Conservation (phyloP, 2,797 vertebrate genomes). For the Limnodromus scolopaceus region DNA sequence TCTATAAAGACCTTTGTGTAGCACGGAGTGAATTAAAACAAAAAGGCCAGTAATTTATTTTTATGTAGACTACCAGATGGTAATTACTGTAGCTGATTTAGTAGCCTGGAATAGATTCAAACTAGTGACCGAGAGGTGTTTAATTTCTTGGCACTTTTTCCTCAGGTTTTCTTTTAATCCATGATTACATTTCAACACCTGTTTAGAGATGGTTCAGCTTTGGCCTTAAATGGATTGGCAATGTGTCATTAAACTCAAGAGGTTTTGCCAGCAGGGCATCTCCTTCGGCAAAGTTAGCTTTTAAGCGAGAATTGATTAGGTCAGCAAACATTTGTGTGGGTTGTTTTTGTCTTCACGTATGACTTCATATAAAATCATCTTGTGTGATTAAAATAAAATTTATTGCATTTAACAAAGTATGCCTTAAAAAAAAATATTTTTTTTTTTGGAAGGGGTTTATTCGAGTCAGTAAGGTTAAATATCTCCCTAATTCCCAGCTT, state of each 20-base stretch:
- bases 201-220: conserved; percentile 57
- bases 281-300: conserved; percentile 41
- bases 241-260: conserved; percentile 53
- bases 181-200: conserved; percentile 59
- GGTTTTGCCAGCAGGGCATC: conserved; percentile 49
- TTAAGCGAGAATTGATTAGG: conserved; percentile 19
- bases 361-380: not conserved
- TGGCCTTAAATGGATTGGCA: conserved; percentile 26
- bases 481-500: not conserved
- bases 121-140: conserved; percentile 64
- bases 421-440: not conserved
- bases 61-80: conserved; percentile 51
- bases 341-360: not conserved
- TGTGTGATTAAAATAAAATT: not conserved
- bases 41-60: conserved; percentile 54
- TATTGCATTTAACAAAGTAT: not conserved
- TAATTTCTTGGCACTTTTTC: conserved; percentile 65
- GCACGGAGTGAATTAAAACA: conserved; percentile 3
- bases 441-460: not conserved
- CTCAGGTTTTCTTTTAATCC: conserved; percentile 62
- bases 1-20: conserved; percentile 33
- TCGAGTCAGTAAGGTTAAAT: not conserved
- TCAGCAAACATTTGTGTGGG: not conserved
- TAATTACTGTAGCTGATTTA: conserved; percentile 68
- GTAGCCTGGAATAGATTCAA: conserved; percentile 66